A percentile compares a stretch with the other conserved stretches of the same genome.
phyloP scores from a whole-genome alignment of 2,113 vertebrate species.

The Pycnonotus jocosus region DNA sequence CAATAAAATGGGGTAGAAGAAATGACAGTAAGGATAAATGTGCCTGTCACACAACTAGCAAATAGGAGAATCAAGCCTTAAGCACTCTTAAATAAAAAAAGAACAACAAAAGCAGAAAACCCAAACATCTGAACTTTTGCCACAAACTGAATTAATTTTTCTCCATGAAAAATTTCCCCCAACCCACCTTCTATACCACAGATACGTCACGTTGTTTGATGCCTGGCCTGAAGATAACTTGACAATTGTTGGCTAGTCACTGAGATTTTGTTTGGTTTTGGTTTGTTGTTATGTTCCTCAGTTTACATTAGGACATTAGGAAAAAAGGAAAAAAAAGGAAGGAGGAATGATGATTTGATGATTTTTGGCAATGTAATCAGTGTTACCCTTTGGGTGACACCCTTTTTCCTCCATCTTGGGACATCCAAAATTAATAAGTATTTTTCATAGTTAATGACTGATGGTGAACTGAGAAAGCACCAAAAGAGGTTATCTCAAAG shows the following conservation, averaged over 20 bases:
- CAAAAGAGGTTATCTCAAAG: not conserved
- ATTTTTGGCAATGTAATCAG: not conserved
- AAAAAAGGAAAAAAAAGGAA: not conserved
- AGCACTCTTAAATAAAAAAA: slow-evolving; percentile 30
- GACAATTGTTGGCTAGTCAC: not conserved
- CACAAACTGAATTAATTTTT: slow-evolving; percentile 8
- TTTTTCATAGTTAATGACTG: not conserved
- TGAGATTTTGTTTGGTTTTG: not conserved
- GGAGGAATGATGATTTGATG: not conserved
- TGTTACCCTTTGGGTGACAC: not conserved
- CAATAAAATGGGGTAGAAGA: slow-evolving; percentile 13
- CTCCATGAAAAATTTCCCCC: not conserved
- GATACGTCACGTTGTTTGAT: not conserved
- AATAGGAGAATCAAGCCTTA: slow-evolving; percentile 31
- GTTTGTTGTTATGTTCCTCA: not conserved
- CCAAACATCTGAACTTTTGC: not conserved
- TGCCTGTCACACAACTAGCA: slow-evolving; percentile 13
- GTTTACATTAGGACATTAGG: not conserved
- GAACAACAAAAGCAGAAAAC: not conserved
- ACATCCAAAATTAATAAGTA: not conserved
- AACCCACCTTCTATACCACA: not conserved
- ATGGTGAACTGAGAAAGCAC: not conserved
- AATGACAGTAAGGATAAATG: slow-evolving; percentile 55
- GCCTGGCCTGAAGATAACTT: slow-evolving; percentile 5
- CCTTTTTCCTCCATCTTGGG: not conserved